Evolutionary conservation across 23 tunicate species (phyloP).

Genomic region (Clavelina lepadiformis): DNA sequence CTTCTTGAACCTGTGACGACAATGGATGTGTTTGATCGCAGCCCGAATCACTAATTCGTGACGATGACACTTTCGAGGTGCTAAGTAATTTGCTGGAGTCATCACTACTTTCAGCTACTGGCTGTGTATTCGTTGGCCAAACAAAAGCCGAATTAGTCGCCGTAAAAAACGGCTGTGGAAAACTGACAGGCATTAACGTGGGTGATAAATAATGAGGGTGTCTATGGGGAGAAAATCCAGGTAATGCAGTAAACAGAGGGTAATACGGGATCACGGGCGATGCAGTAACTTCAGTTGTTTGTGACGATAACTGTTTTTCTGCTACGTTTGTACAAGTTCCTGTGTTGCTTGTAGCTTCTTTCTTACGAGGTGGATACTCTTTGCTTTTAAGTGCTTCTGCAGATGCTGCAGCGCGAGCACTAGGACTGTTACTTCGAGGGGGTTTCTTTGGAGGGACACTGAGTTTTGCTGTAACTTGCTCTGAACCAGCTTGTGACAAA

Average conservation of each 20-base stretch:
- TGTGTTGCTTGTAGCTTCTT: too few relatives aligned
- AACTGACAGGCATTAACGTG: constrained; percentile 19
- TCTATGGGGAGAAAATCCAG: constrained; percentile 23
- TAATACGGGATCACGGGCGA: constrained; percentile 24
- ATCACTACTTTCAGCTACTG: too few relatives aligned
- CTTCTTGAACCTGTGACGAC: too few relatives aligned
- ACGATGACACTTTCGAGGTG: too few relatives aligned
- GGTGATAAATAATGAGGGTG: constrained; percentile 27
- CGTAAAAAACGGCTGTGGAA: constrained; percentile 12
- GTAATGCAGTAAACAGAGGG: constrained; percentile 16
- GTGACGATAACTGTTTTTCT: too few relatives aligned
- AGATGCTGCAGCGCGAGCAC: not conserved
- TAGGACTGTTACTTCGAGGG: constrained; percentile 46
- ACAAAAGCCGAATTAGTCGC: constrained; percentile 3
- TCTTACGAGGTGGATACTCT: not conserved
- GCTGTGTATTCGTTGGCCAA: not conserved
- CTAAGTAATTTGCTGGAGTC: too few relatives aligned
- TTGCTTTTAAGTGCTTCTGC: not conserved
- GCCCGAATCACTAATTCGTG: too few relatives aligned
- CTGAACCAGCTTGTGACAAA: not conserved
- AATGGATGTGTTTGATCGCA: too few relatives aligned
- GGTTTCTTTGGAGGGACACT: constrained; percentile 63
- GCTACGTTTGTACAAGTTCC: too few relatives aligned
- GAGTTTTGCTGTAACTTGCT: not conserved
- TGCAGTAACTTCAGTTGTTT: not conserved